phyloP scores from a whole-genome alignment of 2,113 vertebrate genomes.

The Gobio gobio region DNA sequence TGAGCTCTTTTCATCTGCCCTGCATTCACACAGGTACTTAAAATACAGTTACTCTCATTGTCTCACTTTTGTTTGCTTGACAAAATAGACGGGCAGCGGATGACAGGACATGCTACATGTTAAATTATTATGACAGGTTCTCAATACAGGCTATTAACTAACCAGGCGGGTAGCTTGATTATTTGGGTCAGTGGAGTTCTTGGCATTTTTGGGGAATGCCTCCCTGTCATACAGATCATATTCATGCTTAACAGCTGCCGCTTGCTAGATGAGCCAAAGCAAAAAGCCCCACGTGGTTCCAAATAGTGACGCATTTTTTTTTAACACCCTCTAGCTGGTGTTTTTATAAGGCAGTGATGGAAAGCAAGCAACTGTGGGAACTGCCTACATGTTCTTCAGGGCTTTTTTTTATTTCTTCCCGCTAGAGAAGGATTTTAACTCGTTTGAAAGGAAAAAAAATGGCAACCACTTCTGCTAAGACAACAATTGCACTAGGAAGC shows the following conservation, averaged over 20 bases:
- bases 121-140: neutral
- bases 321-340: neutral
- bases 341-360: constrained; percentile 19
- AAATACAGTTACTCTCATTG: neutral
- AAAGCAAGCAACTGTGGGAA: constrained; percentile 8
- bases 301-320: constrained; percentile 3
- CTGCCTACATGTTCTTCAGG: neutral
- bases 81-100: neutral
- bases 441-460: neutral
- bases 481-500: neutral
- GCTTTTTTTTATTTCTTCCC: neutral
- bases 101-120: neutral
- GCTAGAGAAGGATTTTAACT: neutral
- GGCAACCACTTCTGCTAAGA: neutral
- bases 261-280: neutral
- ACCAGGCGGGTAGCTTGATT: constrained; percentile 28
- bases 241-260: neutral
- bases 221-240: constrained; percentile 16
- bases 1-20: neutral
- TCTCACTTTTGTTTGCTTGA: neutral
- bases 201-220: constrained; percentile 32
- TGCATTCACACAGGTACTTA: neutral
- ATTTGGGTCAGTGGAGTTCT: constrained; percentile 53
- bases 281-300: neutral
- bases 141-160: neutral